phyloP scores from a whole-genome alignment of 2,113 vertebrate genomes.

The Oophaga pumilio region DNA sequence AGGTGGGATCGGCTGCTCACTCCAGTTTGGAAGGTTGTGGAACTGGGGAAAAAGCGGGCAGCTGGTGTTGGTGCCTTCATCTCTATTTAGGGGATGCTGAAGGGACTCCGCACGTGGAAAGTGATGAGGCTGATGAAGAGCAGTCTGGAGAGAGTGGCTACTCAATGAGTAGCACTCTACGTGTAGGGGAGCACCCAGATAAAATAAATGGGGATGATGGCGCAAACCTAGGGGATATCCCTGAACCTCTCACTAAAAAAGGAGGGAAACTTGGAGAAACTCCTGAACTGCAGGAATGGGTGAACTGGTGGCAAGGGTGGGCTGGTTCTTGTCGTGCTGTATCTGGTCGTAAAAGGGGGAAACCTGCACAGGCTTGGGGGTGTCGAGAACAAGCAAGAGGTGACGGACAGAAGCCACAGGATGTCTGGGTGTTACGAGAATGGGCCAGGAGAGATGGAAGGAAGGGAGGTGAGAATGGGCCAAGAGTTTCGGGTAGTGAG shows the following conservation, averaged over 20 bases:
- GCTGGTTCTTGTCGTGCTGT: slow-evolving; percentile 36
- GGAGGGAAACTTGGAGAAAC: slow-evolving; percentile 17
- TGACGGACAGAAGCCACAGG: slow-evolving; percentile 37
- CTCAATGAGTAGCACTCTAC: slow-evolving; percentile 36
- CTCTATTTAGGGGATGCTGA: slow-evolving; percentile 43
- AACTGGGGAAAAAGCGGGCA: neutral
- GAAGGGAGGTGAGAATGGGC: neutral
- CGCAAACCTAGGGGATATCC: neutral
- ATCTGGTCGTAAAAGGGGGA: neutral
- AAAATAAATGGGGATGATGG: neutral
- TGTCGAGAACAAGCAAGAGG: slow-evolving; percentile 28
- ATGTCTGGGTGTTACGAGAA: slow-evolving; percentile 52
- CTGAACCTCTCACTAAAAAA: slow-evolving; percentile 20
- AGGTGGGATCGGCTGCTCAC: no score
- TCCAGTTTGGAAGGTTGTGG: neutral
- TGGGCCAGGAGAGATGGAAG: slow-evolving; percentile 19
- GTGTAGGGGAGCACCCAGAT: neutral
- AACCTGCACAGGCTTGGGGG: neutral
- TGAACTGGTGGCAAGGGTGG: slow-evolving; percentile 54
- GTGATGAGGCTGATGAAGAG: neutral
- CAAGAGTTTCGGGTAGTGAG: neutral
- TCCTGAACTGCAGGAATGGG: slow-evolving; percentile 52
- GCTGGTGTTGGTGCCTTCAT: slow-evolving; percentile 54
- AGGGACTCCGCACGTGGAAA: neutral
- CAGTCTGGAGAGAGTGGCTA: slow-evolving; percentile 4